Evolutionary conservation across 2,888 invertebrate species (phyloP).

Genomic region (Xylota sylvarum): DNA sequence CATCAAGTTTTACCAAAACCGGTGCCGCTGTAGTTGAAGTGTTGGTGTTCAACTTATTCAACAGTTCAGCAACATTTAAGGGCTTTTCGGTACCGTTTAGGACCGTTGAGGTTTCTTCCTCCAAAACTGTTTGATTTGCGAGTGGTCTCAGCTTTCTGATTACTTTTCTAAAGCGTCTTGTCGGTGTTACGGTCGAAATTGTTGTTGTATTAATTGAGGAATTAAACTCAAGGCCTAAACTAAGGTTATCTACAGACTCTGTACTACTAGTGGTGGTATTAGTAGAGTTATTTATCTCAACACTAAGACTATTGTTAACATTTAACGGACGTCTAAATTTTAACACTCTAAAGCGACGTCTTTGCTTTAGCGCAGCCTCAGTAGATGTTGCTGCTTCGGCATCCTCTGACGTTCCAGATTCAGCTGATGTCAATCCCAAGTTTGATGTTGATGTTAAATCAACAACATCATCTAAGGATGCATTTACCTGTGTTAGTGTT

Average conservation of each 20-base stretch:
- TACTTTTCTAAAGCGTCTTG: slow-evolving; percentile 63
- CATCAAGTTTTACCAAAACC: not conserved
- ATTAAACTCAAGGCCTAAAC: slow-evolving; percentile 50
- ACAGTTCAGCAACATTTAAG: slow-evolving; percentile 56
- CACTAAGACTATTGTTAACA: slow-evolving; percentile 68
- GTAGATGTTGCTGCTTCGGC: slow-evolving; percentile 50
- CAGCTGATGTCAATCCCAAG: slow-evolving; percentile 44
- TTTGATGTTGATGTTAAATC: slow-evolving; percentile 45
- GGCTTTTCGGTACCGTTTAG: slow-evolving; percentile 12
- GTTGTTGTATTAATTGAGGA: slow-evolving; percentile 43
- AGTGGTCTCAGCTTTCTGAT: slow-evolving; percentile 51
- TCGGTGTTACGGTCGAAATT: slow-evolving; percentile 16
- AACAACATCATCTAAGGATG: slow-evolving; percentile 45
- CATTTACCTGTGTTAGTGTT: slow-evolving; percentile 55
- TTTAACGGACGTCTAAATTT: slow-evolving; percentile 67
- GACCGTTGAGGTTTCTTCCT: not conserved
- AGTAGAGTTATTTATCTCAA: slow-evolving; percentile 69
- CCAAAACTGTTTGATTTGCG: slow-evolving; percentile 34
- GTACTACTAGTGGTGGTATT: slow-evolving; percentile 67
- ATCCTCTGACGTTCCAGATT: slow-evolving; percentile 51
- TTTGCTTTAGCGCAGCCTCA: slow-evolving; percentile 41
- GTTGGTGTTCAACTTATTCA: slow-evolving; percentile 20
- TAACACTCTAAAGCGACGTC: slow-evolving; percentile 69
- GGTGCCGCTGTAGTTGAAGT: slow-evolving; percentile 3
- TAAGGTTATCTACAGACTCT: slow-evolving; percentile 73